phyloP scores from a whole-genome alignment of 2,888 invertebrate genomes.

The Stramonita haemastoma region DNA sequence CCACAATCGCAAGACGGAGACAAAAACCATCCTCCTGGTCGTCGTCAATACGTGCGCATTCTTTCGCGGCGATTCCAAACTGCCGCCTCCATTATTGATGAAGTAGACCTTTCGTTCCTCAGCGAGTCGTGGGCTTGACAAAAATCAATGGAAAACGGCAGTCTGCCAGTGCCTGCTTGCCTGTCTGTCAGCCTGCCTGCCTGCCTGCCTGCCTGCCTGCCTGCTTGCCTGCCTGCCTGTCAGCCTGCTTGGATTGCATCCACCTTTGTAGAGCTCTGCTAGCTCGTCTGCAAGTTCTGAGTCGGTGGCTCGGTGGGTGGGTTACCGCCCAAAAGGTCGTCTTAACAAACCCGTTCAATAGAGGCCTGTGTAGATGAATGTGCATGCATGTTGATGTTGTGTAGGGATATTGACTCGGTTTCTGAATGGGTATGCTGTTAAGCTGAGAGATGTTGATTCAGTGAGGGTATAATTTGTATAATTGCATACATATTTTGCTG shows the following conservation, averaged over 20 bases:
- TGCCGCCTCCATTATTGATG: conserved; percentile 1
- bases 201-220: background rate
- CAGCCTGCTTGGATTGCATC: background rate
- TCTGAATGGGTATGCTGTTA: too few relatives aligned
- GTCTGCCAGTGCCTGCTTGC: background rate
- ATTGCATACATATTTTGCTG: background rate
- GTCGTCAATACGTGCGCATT: background rate
- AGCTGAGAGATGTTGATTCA: too few relatives aligned
- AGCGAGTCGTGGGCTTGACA: background rate
- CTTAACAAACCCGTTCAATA: too few relatives aligned
- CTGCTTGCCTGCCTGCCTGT: background rate
- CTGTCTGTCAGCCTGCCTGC: background rate
- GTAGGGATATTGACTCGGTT: too few relatives aligned
- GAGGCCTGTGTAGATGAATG: too few relatives aligned
- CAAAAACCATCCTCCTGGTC: background rate
- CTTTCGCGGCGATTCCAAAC: background rate
- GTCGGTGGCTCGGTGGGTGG: background rate
- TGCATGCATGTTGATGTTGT: too few relatives aligned
- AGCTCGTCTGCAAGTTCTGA: background rate
- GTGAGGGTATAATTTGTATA: background rate
- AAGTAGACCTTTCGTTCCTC: conserved; percentile 1
- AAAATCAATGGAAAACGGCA: conserved; percentile 9
- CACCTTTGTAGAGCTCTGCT: background rate
- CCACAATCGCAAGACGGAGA: too few relatives aligned
- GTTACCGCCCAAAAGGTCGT: too few relatives aligned